Percentiles rank a stretch among this genome's conserved stretches.
Conservation (phyloP, 2,888 invertebrate species). For the Mylabris sibirica region DNA sequence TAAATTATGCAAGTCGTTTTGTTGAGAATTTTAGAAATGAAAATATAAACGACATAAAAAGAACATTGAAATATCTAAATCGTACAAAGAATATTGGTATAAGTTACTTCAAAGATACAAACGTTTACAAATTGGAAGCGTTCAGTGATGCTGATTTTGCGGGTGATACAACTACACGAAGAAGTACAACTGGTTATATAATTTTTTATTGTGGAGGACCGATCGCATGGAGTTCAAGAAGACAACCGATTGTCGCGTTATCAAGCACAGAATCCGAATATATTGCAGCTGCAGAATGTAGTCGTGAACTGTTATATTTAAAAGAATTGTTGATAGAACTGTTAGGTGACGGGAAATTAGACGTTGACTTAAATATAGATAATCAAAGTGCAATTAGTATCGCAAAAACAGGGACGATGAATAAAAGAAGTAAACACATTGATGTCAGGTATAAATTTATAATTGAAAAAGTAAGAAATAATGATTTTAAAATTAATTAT, state of each 20-base stretch:
- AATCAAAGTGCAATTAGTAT: conserved; percentile 20
- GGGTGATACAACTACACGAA: conserved; percentile 31
- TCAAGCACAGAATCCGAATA: conserved; percentile 51
- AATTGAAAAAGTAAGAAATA: conserved; percentile 14
- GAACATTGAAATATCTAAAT: conserved; percentile 29
- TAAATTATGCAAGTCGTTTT: conserved; percentile 36
- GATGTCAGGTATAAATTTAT: too few species aligned
- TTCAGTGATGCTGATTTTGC: conserved; percentile 31
- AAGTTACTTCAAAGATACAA: neutral
- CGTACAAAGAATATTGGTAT: conserved; percentile 14
- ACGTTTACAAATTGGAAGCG: neutral
- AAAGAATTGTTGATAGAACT: neutral
- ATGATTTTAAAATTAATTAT: conserved; percentile 14
- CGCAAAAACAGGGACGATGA: conserved; percentile 17
- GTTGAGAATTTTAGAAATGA: conserved; percentile 16
- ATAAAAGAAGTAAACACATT: conserved; percentile 26
- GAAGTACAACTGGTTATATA: conserved; percentile 44
- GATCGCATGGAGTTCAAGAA: conserved; percentile 46
- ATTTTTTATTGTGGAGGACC: conserved; percentile 41
- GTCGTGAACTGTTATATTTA: neutral
- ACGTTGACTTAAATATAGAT: conserved; percentile 11
- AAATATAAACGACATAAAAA: conserved; percentile 25
- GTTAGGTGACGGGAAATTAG: neutral
- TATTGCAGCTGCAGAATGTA: conserved; percentile 36
- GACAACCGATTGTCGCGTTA: conserved; percentile 42